Evolutionary conservation across 1,140 invertebrate genomes (phyloP), one percentile per base, ranked within the genome.

Genomic region (Phthorimaea operculella): DNA sequence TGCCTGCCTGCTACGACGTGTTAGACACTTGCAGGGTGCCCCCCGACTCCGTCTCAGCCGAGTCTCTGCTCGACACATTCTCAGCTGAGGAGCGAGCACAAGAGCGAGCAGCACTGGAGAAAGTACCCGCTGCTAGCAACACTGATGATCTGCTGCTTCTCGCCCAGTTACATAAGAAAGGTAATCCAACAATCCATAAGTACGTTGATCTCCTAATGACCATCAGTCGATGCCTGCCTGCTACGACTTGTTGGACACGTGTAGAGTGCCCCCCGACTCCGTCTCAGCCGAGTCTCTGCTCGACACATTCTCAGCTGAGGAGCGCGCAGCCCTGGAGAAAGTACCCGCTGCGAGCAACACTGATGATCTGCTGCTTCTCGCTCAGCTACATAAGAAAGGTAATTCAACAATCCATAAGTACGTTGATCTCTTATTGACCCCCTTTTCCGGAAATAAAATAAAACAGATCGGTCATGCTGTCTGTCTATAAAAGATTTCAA

Each of bases 121-220:
- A 86, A 87, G 15, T 91, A 90, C 66, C 87, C 90, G 0, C 89
- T 91, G 68, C 85, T 96, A 36, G 4, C 48, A 11, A 33, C 18
- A 21, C 90, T 0, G 93, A 96, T 55, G 94, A 95, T 74, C 86
- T 94, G 17, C 89, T 90, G 66, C 84, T 95, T 45, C 89, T 96
- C 53, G 89, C 91, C 4, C 89, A 87, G 64, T 74, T 93, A 1
- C 91, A 89, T 55, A 78, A 86, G n/a, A n/a, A n/a, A n/a, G n/a
- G n/a, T n/a, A n/a, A n/a, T n/a, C n/a, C n/a, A n/a, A n/a, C n/a
- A n/a, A n/a, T n/a, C n/a, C n/a, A n/a, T n/a, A n/a, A n/a, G n/a
- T n/a, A n/a, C n/a, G n/a, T n/a, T n/a, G n/a, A n/a, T n/a, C n/a
- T n/a, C n/a, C n/a, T n/a, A n/a, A n/a, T n/a, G n/a, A n/a, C n/a